Conservation (phyloP, 2,888 invertebrate genomes). For the Myathropa florea region DNA sequence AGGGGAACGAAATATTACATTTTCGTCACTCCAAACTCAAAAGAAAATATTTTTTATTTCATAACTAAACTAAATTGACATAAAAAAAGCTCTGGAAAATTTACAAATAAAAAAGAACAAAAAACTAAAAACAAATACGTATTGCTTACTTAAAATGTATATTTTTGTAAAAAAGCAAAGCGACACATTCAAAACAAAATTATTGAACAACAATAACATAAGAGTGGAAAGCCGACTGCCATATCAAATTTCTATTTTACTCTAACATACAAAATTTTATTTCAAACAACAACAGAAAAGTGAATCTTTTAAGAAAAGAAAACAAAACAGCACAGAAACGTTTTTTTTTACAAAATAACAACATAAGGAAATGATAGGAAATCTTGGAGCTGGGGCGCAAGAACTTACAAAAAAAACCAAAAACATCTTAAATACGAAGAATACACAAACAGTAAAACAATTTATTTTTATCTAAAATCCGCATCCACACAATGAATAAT, state of each 20-base stretch:
- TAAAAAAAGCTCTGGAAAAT: constrained; percentile 70
- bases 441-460: constrained; percentile 64
- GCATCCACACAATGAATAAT: constrained; percentile 52
- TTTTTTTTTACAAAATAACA: constrained; percentile 30
- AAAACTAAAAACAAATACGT: constrained; percentile 14
- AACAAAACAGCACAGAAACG: constrained; percentile 44
- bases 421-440: constrained; percentile 10
- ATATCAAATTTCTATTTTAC: constrained; percentile 72
- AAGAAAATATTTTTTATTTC: constrained; percentile 42
- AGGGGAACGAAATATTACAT: constrained; percentile 17
- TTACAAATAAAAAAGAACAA: constrained; percentile 49
- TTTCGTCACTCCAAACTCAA: neutral
- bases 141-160: constrained; percentile 55
- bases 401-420: constrained; percentile 51
- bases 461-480: constrained; percentile 40
- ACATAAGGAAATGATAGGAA: constrained; percentile 59
- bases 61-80: constrained; percentile 36
- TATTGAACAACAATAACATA: constrained; percentile 38
- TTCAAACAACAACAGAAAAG: constrained; percentile 7
- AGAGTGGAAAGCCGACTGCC: constrained; percentile 75
- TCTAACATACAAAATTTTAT: constrained; percentile 57
- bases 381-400: constrained; percentile 80
- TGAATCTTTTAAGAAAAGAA: constrained; percentile 30
- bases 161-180: constrained; percentile 57
- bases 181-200: constrained; percentile 16